phyloP scores from a whole-genome alignment of 1,140 invertebrate genomes.

The Idris sp. region DNA sequence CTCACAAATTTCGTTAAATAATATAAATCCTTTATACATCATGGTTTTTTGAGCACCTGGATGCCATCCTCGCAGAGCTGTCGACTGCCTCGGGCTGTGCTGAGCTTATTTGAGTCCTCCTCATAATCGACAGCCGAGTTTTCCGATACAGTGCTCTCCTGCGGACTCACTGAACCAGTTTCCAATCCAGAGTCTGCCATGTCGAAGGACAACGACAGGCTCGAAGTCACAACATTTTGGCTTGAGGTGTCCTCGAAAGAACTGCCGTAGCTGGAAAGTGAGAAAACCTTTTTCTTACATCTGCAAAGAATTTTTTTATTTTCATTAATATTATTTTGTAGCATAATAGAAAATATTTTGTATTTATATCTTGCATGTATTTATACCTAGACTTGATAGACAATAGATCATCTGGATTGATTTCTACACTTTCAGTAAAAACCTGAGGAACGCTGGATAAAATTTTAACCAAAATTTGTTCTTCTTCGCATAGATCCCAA shows the following conservation, averaged over 20 bases:
- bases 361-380: not conserved
- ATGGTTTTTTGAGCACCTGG: too few relatives aligned
- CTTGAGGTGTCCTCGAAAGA: conserved; percentile 47
- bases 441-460: conserved; percentile 60
- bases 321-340: conserved; percentile 1
- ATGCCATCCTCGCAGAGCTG: conserved; percentile 39
- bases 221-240: conserved; percentile 55
- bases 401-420: conserved; percentile 48
- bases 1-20: too few relatives aligned
- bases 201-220: conserved; percentile 67
- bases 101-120: conserved; percentile 74
- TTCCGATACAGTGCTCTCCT: conserved; percentile 76
- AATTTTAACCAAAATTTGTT: conserved; percentile 65
- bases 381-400: conserved; percentile 26
- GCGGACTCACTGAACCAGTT: conserved; percentile 78
- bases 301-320: not conserved
- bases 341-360: conserved; percentile 1
- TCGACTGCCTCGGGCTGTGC: conserved; percentile 12
- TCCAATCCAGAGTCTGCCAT: conserved; percentile 81
- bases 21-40: too few relatives aligned
- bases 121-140: conserved; percentile 75
- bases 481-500: conserved; percentile 67
- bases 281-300: conserved; percentile 42
- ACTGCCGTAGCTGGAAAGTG: conserved; percentile 32
- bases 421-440: conserved; percentile 45